A percentile compares a stretch with the other conserved stretches of the same genome.
These are phyloP conservation scores for Corbicula japonica DNA, from an alignment of 2,888 invertebrate genomes.

Conservation along the genomic window DNA sequence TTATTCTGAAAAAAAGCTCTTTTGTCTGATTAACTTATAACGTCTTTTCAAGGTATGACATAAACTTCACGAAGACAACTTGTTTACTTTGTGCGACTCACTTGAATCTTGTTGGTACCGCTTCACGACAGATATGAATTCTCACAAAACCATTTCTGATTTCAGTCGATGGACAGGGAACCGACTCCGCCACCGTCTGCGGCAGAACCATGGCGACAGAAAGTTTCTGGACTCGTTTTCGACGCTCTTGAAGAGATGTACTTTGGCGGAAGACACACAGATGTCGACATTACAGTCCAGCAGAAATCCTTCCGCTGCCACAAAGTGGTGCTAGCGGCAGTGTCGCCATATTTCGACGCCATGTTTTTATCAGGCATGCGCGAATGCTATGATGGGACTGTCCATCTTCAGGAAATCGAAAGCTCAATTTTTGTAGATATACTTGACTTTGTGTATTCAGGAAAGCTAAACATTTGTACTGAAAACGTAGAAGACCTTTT, in stretches of 20 bases:
- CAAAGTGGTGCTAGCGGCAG: conserved; percentile 76
- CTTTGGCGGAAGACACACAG: conserved; percentile 71
- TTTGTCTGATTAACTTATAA: too few relatives aligned
- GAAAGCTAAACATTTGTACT: conserved; percentile 91
- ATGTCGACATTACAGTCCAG: conserved; percentile 73
- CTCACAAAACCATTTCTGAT: too few relatives aligned
- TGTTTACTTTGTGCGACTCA: too few relatives aligned
- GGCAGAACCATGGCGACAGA: conserved; percentile 57
- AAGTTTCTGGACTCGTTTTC: conserved; percentile 64
- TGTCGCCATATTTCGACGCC: conserved; percentile 77
- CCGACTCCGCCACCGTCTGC: conserved; percentile 16
- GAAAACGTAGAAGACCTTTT: conserved; percentile 91
- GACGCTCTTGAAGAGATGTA: conserved; percentile 73
- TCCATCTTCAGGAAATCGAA: conserved; percentile 87
- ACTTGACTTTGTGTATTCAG: conserved; percentile 94
- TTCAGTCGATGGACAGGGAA: conserved; percentile 46
- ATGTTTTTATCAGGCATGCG: conserved; percentile 78
- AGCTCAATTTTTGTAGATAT: conserved; percentile 92
- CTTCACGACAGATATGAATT: too few relatives aligned
- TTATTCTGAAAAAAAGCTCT: too few relatives aligned
- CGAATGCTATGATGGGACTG: conserved; percentile 72
- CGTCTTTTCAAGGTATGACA: too few relatives aligned
- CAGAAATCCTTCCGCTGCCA: conserved; percentile 76
- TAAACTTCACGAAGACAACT: too few relatives aligned
- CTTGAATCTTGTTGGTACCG: too few relatives aligned